Evolutionary conservation across 1,140 invertebrate species (phyloP).

Genomic region (Ooceraea biroi): DNA sequence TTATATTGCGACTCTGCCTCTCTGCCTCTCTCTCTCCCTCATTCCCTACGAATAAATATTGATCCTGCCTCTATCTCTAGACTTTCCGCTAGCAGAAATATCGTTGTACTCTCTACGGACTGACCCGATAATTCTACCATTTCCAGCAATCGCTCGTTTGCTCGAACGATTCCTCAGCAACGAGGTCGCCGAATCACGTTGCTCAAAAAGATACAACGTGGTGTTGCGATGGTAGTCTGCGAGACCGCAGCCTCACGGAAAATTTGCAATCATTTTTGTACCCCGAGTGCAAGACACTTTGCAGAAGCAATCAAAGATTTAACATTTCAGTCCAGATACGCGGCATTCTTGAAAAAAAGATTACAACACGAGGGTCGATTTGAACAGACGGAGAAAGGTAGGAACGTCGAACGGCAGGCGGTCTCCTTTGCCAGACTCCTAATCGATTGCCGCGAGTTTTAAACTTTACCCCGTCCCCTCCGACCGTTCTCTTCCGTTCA

Average conservation of each 20-base stretch:
- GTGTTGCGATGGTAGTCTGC: no score
- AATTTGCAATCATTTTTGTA: background rate
- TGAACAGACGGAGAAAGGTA: conserved; percentile 39
- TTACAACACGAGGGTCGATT: conserved; percentile 1
- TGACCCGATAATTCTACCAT: conserved; percentile 26
- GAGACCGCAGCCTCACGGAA: background rate
- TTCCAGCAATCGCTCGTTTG: background rate
- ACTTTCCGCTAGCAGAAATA: conserved; percentile 24
- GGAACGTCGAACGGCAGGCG: conserved; percentile 68
- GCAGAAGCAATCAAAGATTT: background rate
- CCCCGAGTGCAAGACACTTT: no score
- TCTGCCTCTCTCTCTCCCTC: conserved; percentile 21
- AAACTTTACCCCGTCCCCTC: conserved; percentile 82
- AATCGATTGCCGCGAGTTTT: conserved; percentile 85
- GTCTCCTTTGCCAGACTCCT: conserved; percentile 80
- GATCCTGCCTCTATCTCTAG: conserved; percentile 33
- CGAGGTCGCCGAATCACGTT: background rate
- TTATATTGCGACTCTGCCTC: conserved; percentile 46
- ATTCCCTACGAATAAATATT: conserved; percentile 58
- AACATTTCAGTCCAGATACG: background rate
- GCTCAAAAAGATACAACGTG: background rate
- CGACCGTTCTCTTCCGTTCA: conserved; percentile 75
- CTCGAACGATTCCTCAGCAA: background rate
- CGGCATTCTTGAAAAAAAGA: background rate
- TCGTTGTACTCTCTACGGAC: conserved; percentile 15